A percentile compares a stretch with the other conserved stretches of the same genome.
Conservation (phyloP, 2,888 invertebrate species). For the Callimorpha dominula region DNA sequence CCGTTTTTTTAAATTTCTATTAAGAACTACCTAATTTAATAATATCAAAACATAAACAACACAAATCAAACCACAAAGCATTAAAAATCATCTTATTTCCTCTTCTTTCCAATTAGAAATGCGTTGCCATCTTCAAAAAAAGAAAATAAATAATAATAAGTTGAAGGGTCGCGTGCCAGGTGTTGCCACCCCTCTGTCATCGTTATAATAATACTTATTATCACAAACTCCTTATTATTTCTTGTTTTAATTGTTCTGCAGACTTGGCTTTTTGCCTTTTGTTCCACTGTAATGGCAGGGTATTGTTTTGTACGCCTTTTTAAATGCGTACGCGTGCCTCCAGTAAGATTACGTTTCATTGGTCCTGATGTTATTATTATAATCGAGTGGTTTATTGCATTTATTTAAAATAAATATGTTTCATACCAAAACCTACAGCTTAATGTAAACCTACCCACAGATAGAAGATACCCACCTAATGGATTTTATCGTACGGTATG, state of each 20-base stretch:
- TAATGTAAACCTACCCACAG: no score
- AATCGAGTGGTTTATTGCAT: constrained; percentile 23
- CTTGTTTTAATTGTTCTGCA: constrained; percentile 85
- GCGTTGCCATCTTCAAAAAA: constrained; percentile 45
- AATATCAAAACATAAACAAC: constrained; percentile 3
- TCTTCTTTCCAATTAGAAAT: constrained; percentile 49
- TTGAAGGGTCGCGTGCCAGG: constrained; percentile 69
- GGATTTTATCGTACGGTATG: no score
- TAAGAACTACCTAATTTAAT: background rate
- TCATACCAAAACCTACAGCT: background rate
- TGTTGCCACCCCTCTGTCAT: constrained; percentile 70
- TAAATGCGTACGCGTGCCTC: constrained; percentile 80
- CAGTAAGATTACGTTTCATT: constrained; percentile 70
- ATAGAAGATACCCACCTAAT: no score
- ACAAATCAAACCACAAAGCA: constrained; percentile 18
- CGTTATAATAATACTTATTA: constrained; percentile 84
- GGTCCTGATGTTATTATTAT: constrained; percentile 31
- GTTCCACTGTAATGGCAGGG: constrained; percentile 83
- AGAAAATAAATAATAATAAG: constrained; percentile 49
- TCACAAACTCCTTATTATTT: constrained; percentile 85
- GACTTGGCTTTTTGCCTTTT: constrained; percentile 85
- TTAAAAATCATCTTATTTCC: constrained; percentile 41
- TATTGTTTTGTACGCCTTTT: constrained; percentile 80
- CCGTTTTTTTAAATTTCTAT: background rate
- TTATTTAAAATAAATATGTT: background rate